Conservation (phyloP, 2,113 vertebrate species). For the Hippocampus abdominalis region DNA sequence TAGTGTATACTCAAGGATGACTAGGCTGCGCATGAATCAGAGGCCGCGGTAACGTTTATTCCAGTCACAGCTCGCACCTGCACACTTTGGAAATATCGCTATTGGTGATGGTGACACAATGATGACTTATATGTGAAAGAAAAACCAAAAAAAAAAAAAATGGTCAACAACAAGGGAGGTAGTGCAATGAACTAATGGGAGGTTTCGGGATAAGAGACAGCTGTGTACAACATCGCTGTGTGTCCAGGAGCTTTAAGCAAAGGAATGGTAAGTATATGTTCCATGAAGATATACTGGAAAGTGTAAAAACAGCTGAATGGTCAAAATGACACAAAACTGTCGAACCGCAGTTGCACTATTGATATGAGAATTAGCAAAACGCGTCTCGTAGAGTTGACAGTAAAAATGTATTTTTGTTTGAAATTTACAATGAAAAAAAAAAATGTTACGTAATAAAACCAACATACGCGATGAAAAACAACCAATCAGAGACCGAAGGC, state of each 20-base stretch:
- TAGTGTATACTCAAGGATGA: constrained; percentile 52
- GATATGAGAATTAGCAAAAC: no score
- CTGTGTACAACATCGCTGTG: constrained; percentile 60
- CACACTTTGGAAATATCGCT: constrained; percentile 16
- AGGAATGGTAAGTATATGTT: constrained; percentile 68
- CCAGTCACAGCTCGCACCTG: constrained; percentile 27
- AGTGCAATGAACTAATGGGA: constrained; percentile 46
- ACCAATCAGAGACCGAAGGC: no score
- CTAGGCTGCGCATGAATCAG: constrained; percentile 36
- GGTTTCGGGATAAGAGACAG: constrained; percentile 54
- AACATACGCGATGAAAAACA: no score
- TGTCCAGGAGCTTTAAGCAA: constrained; percentile 27
- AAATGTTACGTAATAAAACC: no score
- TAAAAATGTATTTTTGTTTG: no score
- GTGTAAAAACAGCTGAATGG: constrained; percentile 21
- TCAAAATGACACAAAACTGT: no score
- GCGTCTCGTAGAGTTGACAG: no score
- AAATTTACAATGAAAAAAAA: no score
- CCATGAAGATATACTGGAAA: constrained; percentile 40
- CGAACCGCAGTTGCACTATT: no score
- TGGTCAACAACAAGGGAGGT: constrained; percentile 38
- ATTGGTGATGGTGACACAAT: not conserved
- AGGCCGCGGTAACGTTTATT: constrained; percentile 27
- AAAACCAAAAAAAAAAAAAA: constrained; percentile 22
- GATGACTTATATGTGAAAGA: constrained; percentile 1